Base-by-base conservation (phyloP, 2,888 invertebrate genomes). In the Hirtodrosophila trivittata region DNA sequence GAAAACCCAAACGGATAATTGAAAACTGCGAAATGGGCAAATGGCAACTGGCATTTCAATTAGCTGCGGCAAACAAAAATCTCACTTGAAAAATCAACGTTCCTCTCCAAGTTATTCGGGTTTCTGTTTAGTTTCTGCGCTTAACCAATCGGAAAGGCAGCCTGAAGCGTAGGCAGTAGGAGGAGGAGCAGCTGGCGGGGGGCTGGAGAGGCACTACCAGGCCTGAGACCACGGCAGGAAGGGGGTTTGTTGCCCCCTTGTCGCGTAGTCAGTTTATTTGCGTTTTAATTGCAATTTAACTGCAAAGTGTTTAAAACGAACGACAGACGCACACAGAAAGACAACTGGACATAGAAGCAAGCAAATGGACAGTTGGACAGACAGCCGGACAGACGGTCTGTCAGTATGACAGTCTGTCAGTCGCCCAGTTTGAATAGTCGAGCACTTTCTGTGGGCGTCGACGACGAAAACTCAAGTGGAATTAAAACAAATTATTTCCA, bases 21-120 rank as follows among this genome's bases (percentile, higher is more conserved):
- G 39, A 38, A 46, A 55, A 41, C 51, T 41, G 25, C 33, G 39
- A 80, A 64, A 54, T 59, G 37, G 25, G 28, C 37, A 80, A 64
- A 54, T 59, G 37, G 47, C 66, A 81, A 75, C 78, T 75, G 86
- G 87, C 81, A 87, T 83, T 87, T 83, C 86, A 80, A 83, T 83
- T 86, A 78, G 72, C 47, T 65, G 75, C 78, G 39, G 9, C 30
- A 66, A 41, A 46, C 30, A 14, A 33, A 75, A 77, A 58, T 49
- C 55, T 55, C 65, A 77, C 76, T 83, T 80, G 52, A 75, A 70
- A 64, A 76, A 39, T 47, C 46, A 55, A 50, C 39, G 41, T 21
- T 43, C 25, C 50, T 30, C 32, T 49, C 46, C 18, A 21, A 21
- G 18, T 21, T 2, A 21, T 45, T 43, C 9, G 51, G 47, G 35